Evolutionary conservation across 1,140 invertebrate species (phyloP), one percentile per base, ranked within the genome.

Genomic region (Grapholita molesta): DNA sequence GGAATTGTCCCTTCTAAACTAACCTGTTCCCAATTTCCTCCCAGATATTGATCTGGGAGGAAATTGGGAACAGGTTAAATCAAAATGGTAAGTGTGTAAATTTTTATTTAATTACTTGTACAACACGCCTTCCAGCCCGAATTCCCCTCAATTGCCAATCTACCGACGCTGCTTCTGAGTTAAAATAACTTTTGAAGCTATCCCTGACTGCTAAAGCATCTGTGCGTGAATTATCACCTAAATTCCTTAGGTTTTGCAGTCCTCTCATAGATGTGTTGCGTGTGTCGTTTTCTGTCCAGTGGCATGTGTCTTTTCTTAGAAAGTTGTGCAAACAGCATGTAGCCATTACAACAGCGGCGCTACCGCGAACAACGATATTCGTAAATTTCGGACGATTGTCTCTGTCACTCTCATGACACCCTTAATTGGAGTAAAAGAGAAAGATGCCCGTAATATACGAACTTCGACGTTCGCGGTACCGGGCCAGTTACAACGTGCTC

Each of bases 221-320:
- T 18, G 21, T 42, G 15, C 69, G 35, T 70, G 32, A 69, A 23
- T 52, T 68, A 21, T 66, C 69, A 69, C 69, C 65, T 53, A 48
- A n/a, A 38, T 48, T 48, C 55, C 67, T 71, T 32, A 71, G 21
- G 55, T 68, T 69, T 32, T 32, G 35, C 28, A 70, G 23, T 35
- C 24, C 61, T 32, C 30, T 32, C 67, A 69, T 32, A 25, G 42
- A 24, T 28, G 11, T 15, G 15, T 21, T 48, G 1, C 28, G 28
- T 28, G 28, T 15, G 68, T 71, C 70, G 55, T 57, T 68, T 55
- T 69, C 53, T 38, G 70, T 57, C 70, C 70, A 71, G 55, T 71
- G 42, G 57, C 70, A 71, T 30, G 53, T 69, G 28, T 71, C 70
- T 61, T 55, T 68, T 32, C 67, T 71, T 71, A 71, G 24, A 71